Base-by-base conservation (phyloP, 2,888 invertebrate genomes). In the Eupithecia pulchellata region DNA sequence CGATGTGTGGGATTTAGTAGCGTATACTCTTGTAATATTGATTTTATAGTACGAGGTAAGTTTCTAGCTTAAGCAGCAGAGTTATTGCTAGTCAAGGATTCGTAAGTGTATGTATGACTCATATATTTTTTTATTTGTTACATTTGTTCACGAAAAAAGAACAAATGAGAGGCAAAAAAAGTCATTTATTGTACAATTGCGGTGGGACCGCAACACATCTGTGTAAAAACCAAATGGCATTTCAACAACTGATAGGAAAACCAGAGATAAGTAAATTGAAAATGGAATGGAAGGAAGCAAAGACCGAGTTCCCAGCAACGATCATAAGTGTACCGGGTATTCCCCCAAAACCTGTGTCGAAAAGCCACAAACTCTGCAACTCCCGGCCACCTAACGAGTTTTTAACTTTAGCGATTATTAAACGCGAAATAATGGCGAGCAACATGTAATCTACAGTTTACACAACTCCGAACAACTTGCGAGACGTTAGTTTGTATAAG, bases 341-440 rank as follows among this genome's bases (percentile, higher is more conserved):
- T 36, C 52, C 36, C 36, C 42, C 5, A 29, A 62, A 61, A 68
- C 36, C 73, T 69, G 73, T 64, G 69, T 17, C 47, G 11, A 55
- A 60, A 64, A 64, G 58, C 55, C 42, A 29, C 68, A 71, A 72
- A 64, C 73, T 68, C 75, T 29, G 70, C 74, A 70, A 68, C 74
- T 67, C 74, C 72, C 68, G 67, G 62, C 72, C 65, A 73, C 71
- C 81, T 86, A 87, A 87, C 84, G 86, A 88, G 86, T 86, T 87
- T 87, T 86, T 84, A 87, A 88, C 86, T 87, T 85, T 84, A 78
- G 82, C 83, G 83, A 84, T 85, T 86, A 86, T 83, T 83, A 82
- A 83, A 82, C 81, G 79, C 77, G 78, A 82, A 81, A 80, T 81
- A 77, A 79, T 75, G 75, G 74, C 75, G 68, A 72, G 68, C 72